Base-by-base conservation (phyloP, 1,140 invertebrate species). In the Anastrepha obliqua region DNA sequence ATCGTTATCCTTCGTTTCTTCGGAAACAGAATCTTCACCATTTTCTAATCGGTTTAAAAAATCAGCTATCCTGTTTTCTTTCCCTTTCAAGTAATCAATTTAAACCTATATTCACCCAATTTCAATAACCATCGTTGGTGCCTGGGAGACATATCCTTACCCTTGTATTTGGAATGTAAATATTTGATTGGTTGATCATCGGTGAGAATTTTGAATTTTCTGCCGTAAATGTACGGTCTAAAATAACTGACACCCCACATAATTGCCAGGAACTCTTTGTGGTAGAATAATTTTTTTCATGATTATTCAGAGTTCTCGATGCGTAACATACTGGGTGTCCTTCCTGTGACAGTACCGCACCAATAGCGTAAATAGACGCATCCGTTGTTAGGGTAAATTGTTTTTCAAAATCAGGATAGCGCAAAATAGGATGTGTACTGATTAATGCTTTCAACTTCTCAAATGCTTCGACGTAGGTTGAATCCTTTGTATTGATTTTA, bases 271-370 rank as follows among this genome's bases (percentile, higher is more conserved):
- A 55, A 9, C 9, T 55, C 51, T 55, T 55, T 55, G 5, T 55
- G 5, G 51, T 55, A 7, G 51, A 5, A 55, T 55, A 55, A 7
- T 9, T 55, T 55, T 55, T 1, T 55, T 55, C 51, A 55, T 55
- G 51, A 9, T 55, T 9, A 9, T 55, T 55, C 9, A 55, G 51
- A 7, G 51, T 55, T 55, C 93, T 85, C 51, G 91, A 93, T 0
- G 93, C 92, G 88, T 93, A 94, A 29, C 90, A 89, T 47, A 94
- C 90, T 5, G 44, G 62, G 20, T 86, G 86, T 15, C 74, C 81
- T 7, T 39, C 86, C 88, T 29, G 91, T 1, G 51, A 67, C 7
- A 88, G 59, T 11, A 88, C 87, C 29, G 87, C 78, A 42, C 67
- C 87, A 2, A 78, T n/a, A 9, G 87, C 81, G 2, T 4, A 85